These are phyloP conservation scores for Trichomalopsis sarcophagae DNA, from an alignment of 1,140 invertebrate species.

Conservation along the genomic window DNA sequence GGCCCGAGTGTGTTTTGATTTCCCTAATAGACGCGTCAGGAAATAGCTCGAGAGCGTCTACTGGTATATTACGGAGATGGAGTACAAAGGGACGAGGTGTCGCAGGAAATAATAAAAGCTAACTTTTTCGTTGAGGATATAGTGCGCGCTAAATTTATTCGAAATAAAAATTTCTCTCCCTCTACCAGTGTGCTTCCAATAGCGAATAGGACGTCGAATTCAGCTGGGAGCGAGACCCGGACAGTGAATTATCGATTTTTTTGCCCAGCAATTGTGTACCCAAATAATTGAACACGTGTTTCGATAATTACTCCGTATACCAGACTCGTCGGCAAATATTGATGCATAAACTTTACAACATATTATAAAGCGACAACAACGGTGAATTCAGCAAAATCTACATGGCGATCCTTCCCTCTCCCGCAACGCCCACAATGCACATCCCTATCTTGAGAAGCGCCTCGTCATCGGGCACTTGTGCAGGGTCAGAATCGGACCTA, in stretches of 20 bases:
- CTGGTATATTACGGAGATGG: not conserved
- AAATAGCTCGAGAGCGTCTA: slow-evolving; percentile 2
- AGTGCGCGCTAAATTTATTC: too few relatives aligned
- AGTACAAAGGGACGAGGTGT: not conserved
- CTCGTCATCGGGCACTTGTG: slow-evolving; percentile 14
- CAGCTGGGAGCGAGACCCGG: not conserved
- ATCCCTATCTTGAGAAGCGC: slow-evolving; percentile 22
- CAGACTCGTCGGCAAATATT: not conserved
- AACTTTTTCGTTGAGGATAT: too few relatives aligned
- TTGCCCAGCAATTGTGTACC: not conserved
- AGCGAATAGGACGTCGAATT: not conserved
- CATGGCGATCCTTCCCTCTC: too few relatives aligned
- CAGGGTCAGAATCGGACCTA: not conserved
- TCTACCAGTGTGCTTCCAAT: not conserved
- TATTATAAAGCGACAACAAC: too few relatives aligned
- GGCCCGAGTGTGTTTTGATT: slow-evolving; percentile 73
- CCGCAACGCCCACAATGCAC: not conserved
- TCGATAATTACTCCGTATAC: not conserved
- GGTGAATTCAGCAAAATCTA: too few relatives aligned
- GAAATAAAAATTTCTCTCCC: not conserved
- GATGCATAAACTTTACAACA: too few relatives aligned
- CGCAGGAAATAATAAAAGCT: not conserved
- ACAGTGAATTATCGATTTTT: slow-evolving; percentile 14
- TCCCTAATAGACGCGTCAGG: slow-evolving; percentile 70
- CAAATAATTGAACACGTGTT: not conserved